A percentile compares a stretch with the other conserved stretches of the same genome.
Conservation (phyloP, 1,140 invertebrate genomes). For the Vanessa tameamea region DNA sequence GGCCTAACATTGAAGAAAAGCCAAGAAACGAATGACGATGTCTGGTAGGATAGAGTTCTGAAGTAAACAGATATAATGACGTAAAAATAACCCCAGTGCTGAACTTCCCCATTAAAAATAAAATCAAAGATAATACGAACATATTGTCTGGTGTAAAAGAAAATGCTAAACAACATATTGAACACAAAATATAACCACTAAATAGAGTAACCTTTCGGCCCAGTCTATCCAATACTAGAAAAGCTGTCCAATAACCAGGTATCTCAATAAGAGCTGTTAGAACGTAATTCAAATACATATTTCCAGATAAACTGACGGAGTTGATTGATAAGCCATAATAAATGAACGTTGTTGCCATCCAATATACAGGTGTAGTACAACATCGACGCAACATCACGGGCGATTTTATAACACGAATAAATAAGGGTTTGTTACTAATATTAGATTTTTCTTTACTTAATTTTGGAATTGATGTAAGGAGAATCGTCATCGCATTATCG, state of each 20-base stretch:
- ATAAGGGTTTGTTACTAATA: slow-evolving; percentile 42
- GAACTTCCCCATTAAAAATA: slow-evolving; percentile 67
- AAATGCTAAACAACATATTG: slow-evolving; percentile 62
- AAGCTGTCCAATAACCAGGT: slow-evolving; percentile 86
- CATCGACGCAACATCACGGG: slow-evolving; percentile 84
- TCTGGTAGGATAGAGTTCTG: slow-evolving; percentile 87
- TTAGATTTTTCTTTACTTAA: slow-evolving; percentile 44
- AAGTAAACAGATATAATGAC: slow-evolving; percentile 86
- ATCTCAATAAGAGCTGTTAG: slow-evolving; percentile 85
- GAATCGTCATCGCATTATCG: slow-evolving; percentile 78
- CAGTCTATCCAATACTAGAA: slow-evolving; percentile 82
- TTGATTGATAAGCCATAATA: slow-evolving; percentile 92
- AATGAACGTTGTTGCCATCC: slow-evolving; percentile 87
- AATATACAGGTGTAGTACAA: slow-evolving; percentile 86
- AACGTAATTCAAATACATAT: slow-evolving; percentile 86
- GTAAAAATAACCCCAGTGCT: slow-evolving; percentile 81
- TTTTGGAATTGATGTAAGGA: slow-evolving; percentile 58
- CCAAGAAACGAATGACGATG: slow-evolving; percentile 85
- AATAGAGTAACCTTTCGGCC: slow-evolving; percentile 81
- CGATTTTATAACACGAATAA: slow-evolving; percentile 80
- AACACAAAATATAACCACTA: slow-evolving; percentile 61
- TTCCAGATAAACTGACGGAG: slow-evolving; percentile 87
- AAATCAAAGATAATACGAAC: slow-evolving; percentile 54
- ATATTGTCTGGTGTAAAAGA: slow-evolving; percentile 58
- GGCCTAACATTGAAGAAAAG: slow-evolving; percentile 88